Conservation (phyloP, 2,113 vertebrate genomes). For the Eidolon helvum region DNA sequence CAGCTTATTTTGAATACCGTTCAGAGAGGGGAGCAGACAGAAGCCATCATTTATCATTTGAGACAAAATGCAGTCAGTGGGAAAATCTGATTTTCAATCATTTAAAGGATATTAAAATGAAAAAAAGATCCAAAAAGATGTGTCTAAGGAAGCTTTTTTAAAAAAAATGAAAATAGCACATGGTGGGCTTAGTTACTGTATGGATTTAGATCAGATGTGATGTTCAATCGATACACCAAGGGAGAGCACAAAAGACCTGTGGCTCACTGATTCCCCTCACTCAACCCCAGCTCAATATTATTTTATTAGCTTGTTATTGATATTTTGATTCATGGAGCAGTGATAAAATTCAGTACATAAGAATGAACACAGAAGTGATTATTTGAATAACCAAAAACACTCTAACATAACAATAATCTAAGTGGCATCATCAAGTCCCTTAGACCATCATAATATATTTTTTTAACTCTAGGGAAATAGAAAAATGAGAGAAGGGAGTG, state of each 20-base stretch:
- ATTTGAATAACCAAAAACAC: conserved; percentile 20
- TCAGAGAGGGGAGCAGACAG: conserved; percentile 54
- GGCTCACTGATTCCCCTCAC: conserved; percentile 71
- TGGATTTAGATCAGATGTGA: conserved; percentile 79
- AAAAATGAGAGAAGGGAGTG: neutral
- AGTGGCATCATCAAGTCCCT: neutral
- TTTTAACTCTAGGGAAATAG: neutral
- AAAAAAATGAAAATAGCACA: conserved; percentile 48
- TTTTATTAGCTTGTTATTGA: conserved; percentile 76
- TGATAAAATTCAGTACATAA: conserved; percentile 56
- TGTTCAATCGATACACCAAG: conserved; percentile 82
- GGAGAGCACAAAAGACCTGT: conserved; percentile 75
- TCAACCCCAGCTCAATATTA: conserved; percentile 59
- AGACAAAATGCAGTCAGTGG: conserved; percentile 61
- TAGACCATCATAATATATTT: neutral
- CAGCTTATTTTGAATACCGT: conserved; percentile 63
- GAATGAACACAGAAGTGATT: conserved; percentile 67
- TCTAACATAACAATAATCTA: neutral
- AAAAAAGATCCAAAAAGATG: conserved; percentile 49
- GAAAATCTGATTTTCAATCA: conserved; percentile 72
- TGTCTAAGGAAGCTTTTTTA: neutral
- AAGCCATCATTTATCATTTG: conserved; percentile 56
- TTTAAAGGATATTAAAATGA: conserved; percentile 65
- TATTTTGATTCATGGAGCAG: conserved; percentile 67
- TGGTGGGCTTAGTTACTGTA: conserved; percentile 34